Percentiles rank a stretch among this genome's conserved stretches.
These are phyloP conservation scores for Pollicipes pollicipes DNA, from an alignment of 1,140 invertebrate genomes.

Conservation along the genomic window DNA sequence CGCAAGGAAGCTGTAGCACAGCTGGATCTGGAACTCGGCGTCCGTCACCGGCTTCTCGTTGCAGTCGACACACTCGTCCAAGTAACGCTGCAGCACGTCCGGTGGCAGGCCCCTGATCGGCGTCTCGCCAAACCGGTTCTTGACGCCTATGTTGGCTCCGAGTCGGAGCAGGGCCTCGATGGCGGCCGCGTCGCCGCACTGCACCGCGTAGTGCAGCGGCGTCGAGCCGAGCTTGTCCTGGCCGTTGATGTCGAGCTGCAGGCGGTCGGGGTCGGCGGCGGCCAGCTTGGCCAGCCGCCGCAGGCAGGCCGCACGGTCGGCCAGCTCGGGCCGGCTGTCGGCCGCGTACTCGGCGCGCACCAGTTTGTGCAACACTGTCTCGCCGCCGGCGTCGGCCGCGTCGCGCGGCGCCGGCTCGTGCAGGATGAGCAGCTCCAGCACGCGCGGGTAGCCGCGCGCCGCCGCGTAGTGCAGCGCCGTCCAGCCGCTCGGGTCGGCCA, in stretches of 20 bases:
- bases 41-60: constrained; percentile 38
- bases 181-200: constrained; percentile 28
- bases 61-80: constrained; percentile 47
- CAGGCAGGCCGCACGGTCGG: constrained; percentile 29
- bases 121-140: constrained; percentile 43
- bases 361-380: neutral
- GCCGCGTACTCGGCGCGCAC: neutral
- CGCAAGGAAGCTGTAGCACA: constrained; percentile 49
- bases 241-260: constrained; percentile 41
- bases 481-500: neutral
- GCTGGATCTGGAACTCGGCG: constrained; percentile 44
- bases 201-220: constrained; percentile 58
- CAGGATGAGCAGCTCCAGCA: neutral
- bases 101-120: constrained; percentile 47
- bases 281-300: constrained; percentile 24
- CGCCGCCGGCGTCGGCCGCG: neutral
- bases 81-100: constrained; percentile 41
- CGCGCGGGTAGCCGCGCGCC: neutral
- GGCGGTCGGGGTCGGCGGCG: constrained; percentile 22
- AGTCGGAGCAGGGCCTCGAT: constrained; percentile 40
- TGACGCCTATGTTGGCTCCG: constrained; percentile 49
- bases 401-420: neutral
- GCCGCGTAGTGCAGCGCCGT: constrained; percentile 2
- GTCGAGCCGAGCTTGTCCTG: constrained; percentile 51
- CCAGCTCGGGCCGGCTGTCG: neutral